phyloP scores from a whole-genome alignment of 2,888 invertebrate species.

The Hedychridium roseum region DNA sequence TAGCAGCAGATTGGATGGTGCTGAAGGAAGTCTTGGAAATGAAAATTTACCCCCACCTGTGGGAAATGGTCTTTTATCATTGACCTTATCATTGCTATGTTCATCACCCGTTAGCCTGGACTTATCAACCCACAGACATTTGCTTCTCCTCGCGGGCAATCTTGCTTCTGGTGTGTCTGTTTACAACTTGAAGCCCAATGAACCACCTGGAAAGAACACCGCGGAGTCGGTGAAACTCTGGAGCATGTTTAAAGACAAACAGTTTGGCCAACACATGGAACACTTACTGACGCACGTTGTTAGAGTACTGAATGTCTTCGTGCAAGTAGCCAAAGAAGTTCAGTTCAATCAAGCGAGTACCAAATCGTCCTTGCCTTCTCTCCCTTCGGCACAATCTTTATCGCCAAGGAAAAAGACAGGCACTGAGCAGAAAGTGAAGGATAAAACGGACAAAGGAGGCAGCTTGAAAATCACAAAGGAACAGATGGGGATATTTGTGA shows the following conservation, averaged over 20 bases:
- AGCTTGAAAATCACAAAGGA: conserved; percentile 48
- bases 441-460: conserved; percentile 61
- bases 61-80: conserved; percentile 52
- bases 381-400: conserved; percentile 61
- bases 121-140: conserved; percentile 63
- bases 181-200: conserved; percentile 63
- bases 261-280: conserved; percentile 63
- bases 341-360: conserved; percentile 52
- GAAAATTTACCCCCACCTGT: conserved; percentile 30
- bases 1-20: conserved; percentile 31
- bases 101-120: conserved; percentile 67
- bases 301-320: conserved; percentile 77
- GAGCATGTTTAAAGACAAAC: conserved; percentile 58
- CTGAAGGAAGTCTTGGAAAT: conserved; percentile 21
- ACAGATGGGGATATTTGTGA: conserved; percentile 65
- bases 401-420: conserved; percentile 63
- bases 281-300: conserved; percentile 73
- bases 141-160: conserved; percentile 62
- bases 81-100: conserved; percentile 62
- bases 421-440: conserved; percentile 61
- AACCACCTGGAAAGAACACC: conserved; percentile 38
- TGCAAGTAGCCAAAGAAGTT: conserved; percentile 78
- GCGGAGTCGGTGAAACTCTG: conserved; percentile 37
- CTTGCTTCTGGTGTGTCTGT: conserved; percentile 57
- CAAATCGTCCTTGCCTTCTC: conserved; percentile 69